A percentile compares a stretch with the other conserved stretches of the same genome.
These are phyloP conservation scores for Marmota flaviventris DNA, from an alignment of 2,113 vertebrate genomes.

Conservation along the genomic window DNA sequence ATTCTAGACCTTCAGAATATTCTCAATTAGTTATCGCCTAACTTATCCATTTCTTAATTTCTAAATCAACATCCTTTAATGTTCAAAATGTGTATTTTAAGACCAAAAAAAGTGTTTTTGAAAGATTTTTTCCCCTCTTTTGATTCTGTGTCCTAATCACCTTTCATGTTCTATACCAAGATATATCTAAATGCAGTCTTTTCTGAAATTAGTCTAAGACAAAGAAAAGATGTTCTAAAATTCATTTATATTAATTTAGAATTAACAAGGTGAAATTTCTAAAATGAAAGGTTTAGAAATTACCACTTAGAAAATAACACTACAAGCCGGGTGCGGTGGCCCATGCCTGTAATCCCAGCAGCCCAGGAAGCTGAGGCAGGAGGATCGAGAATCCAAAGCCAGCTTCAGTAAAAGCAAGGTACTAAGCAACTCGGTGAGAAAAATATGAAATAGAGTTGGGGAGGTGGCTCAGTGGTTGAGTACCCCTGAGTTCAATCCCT, in stretches of 20 bases:
- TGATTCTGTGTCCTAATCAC: not conserved
- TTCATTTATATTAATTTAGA: conserved; percentile 36
- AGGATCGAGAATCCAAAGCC: too few species aligned
- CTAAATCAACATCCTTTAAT: not conserved
- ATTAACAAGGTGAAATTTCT: conserved; percentile 39
- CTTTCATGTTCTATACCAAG: not conserved
- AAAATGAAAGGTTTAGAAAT: conserved; percentile 28
- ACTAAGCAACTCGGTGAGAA: too few species aligned
- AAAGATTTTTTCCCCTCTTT: not conserved
- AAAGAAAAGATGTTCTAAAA: not conserved
- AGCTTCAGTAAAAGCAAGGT: too few species aligned
- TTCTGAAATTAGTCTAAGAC: conserved; percentile 5
- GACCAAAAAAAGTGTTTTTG: conserved; percentile 3
- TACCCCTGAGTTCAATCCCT: too few species aligned
- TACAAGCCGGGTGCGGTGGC: not conserved
- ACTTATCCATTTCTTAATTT: conserved; percentile 51
- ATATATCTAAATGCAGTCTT: not conserved
- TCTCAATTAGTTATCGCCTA: not conserved
- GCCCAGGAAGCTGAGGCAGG: too few species aligned
- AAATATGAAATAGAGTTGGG: too few species aligned
- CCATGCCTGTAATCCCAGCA: too few species aligned
- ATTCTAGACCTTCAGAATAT: not conserved
- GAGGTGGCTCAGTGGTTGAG: too few species aligned
- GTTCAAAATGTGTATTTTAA: conserved; percentile 18
- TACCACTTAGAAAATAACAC: not conserved